Evolutionary conservation across 2,797 vertebrate genomes (phyloP), one percentile per base, ranked within the genome.

Genomic region (Clamator glandarius): DNA sequence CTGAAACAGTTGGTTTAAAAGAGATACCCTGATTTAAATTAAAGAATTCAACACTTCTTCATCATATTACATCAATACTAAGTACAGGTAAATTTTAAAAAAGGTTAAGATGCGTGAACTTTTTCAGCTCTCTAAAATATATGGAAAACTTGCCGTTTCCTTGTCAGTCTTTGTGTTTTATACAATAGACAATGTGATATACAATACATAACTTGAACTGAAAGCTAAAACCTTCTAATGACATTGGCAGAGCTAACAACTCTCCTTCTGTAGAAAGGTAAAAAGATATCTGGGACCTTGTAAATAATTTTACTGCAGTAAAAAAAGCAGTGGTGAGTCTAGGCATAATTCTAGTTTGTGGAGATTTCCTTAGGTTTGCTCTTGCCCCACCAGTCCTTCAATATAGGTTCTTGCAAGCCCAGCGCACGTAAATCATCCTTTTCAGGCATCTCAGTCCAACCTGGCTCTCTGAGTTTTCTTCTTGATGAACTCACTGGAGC

Each of bases 1-100:
- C 51, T 83, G 77, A 25, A 46, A 84, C 23, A 57, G 8, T 50
- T 90, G 54, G 8, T 79, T 97, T 95, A 81, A 48, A 90, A 91
- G 51, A 94, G 52, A n/a, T 25, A 70, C 21, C 5, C 5, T 88
- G 74, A 93, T 93, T 93, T 95, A 94, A 89, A 89, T 54, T 67
- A 73, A 81, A 88, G 23, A 74, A 80, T 59, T 89, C 41, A 70
- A 62, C 55, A 50, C 44, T 83, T 73, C 36, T 83, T 73, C 12
- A 15, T 4, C 42, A 18, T 23, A 46, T n/a, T 81, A 48, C 18
- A 59, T 41, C 23, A 83, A 42, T 87, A 25, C 29, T 28, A 62
- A 29, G 6, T 70, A 25, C 55, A 29, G 29, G 5, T 75, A 10
- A 31, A 69, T 42, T 87, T 92, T 93, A 31, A 0, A 48, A 74